A percentile compares a stretch with the other conserved stretches of the same genome.
phyloP scores from a whole-genome alignment of 2,888 invertebrate genomes.

The Nymphalis polychloros region DNA sequence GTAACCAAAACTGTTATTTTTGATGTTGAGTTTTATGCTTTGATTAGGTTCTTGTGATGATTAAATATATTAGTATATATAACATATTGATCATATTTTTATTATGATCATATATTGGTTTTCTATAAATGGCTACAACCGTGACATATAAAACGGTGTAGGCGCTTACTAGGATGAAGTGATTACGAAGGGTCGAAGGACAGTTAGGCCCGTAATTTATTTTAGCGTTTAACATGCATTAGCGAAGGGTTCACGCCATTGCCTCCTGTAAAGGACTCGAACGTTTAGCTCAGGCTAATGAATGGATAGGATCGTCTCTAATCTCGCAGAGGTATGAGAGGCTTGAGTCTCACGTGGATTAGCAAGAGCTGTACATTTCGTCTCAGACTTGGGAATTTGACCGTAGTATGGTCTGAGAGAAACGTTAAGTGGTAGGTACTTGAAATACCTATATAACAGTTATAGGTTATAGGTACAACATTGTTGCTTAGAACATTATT shows the following conservation, averaged over 20 bases:
- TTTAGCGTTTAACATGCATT: constrained; percentile 43
- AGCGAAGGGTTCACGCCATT: constrained; percentile 30
- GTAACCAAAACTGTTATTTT: no score
- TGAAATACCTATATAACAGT: no score
- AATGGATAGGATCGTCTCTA: constrained; percentile 26
- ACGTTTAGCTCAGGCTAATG: constrained; percentile 25
- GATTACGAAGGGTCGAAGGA: constrained; percentile 39
- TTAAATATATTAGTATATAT: no score
- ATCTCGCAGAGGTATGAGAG: constrained; percentile 15
- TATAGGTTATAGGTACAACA: no score
- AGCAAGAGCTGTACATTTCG: neutral
- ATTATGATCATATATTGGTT: no score
- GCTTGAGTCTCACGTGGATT: neutral
- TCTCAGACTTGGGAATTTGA: neutral
- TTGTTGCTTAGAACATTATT: no score
- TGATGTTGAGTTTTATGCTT: no score
- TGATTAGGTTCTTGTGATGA: no score
- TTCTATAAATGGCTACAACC: neutral
- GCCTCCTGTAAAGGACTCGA: constrained; percentile 16
- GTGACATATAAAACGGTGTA: constrained; percentile 10
- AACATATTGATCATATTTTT: no score
- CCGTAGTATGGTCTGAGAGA: neutral
- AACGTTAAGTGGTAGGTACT: neutral
- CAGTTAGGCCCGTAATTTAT: constrained; percentile 39
- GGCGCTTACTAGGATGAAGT: constrained; percentile 40